A percentile compares a stretch with the other conserved stretches of the same genome.
Conservation (phyloP, 2,888 invertebrate species). For the Drosophila rubida region DNA sequence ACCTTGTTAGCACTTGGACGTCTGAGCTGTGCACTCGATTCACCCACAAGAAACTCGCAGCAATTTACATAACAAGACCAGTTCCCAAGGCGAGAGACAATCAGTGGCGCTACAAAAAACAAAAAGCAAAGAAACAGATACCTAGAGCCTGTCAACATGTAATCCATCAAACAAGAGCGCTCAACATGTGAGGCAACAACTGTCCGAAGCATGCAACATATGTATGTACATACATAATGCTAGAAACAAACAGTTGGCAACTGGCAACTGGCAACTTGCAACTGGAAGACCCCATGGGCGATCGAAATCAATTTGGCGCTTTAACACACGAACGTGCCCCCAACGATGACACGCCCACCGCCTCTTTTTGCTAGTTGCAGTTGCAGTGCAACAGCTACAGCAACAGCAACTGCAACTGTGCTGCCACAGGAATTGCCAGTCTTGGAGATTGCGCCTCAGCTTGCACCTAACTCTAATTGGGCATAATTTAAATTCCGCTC, state of each 20-base stretch:
- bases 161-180: conserved; percentile 78
- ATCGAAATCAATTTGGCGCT: conserved; percentile 81
- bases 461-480: conserved; percentile 82
- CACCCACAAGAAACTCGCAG: conserved; percentile 66
- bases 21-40: conserved; percentile 40
- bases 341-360: conserved; percentile 71
- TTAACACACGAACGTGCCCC: conserved; percentile 75
- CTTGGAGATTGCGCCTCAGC: conserved; percentile 32
- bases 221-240: conserved; percentile 28
- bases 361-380: conserved; percentile 5
- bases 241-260: conserved; percentile 27
- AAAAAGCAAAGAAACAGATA: conserved; percentile 26
- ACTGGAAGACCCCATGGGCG: conserved; percentile 68
- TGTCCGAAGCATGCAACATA: conserved; percentile 10
- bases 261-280: conserved; percentile 28
- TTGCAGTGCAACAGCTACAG: conserved; percentile 22
- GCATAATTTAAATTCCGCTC: conserved; percentile 84
- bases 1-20: conserved; percentile 72
- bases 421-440: conserved; percentile 63
- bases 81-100: conserved; percentile 75
- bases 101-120: conserved; percentile 65
- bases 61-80: conserved; percentile 77
- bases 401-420: conserved; percentile 21
- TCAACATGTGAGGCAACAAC: conserved; percentile 52
- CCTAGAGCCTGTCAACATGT: conserved; percentile 80